phyloP scores from a whole-genome alignment of 2,797 vertebrate species.

The Propithecus perrieri region DNA sequence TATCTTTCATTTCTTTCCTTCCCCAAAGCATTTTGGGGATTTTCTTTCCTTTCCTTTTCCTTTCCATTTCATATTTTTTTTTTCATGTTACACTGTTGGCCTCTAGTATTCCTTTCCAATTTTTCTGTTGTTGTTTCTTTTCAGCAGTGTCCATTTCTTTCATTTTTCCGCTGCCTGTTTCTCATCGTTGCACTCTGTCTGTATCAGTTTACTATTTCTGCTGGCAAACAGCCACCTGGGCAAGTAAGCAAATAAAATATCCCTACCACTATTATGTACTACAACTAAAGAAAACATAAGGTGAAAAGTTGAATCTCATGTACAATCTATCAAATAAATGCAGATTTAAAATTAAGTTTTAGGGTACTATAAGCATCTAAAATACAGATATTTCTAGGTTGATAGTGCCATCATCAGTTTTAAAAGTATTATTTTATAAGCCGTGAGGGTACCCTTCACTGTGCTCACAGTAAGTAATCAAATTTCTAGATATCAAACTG shows the following conservation, averaged over 20 bases:
- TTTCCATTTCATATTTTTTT: not conserved
- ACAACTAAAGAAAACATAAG: conserved; percentile 46
- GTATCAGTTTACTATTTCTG: conserved; percentile 43
- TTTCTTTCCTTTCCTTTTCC: not conserved
- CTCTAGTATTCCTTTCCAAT: conserved; percentile 15
- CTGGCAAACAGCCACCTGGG: conserved; percentile 22
- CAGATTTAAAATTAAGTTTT: conserved; percentile 70
- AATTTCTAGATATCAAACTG: conserved; percentile 65
- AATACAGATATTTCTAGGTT: conserved; percentile 61
- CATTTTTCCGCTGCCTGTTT: conserved; percentile 6
- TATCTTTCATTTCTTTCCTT: not conserved
- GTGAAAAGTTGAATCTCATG: conserved; percentile 59
- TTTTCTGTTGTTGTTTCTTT: conserved; percentile 52
- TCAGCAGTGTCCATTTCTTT: conserved; percentile 21
- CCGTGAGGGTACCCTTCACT: conserved; percentile 58
- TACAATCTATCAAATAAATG: conserved; percentile 64
- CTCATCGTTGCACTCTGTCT: conserved; percentile 12
- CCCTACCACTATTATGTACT: not conserved
- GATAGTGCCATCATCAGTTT: conserved; percentile 63
- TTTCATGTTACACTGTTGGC: not conserved
- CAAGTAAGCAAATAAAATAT: conserved; percentile 54
- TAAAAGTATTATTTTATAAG: conserved; percentile 66
- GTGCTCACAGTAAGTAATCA: conserved; percentile 61
- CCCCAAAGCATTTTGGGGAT: not conserved
- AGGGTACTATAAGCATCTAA: conserved; percentile 46